Conservation (phyloP, 2,888 invertebrate genomes). For the Boloria euphrosyne region DNA sequence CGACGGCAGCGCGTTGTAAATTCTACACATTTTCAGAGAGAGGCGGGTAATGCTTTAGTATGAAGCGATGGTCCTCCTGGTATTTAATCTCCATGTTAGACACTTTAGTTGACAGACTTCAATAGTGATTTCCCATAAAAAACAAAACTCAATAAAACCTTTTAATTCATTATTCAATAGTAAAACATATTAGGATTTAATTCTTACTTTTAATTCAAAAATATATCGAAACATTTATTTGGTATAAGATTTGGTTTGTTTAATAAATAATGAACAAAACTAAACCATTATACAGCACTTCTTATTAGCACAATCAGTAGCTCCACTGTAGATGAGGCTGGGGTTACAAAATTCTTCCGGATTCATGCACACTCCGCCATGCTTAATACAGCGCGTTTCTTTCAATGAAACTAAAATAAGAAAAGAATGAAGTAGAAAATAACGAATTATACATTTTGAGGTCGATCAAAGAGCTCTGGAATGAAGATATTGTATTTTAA, state of each 20-base stretch:
- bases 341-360: slow-evolving; percentile 41
- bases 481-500: neutral
- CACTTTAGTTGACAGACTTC: no score
- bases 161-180: no score
- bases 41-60: no score
- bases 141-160: no score
- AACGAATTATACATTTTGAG: no score
- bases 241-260: neutral
- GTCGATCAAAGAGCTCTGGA: neutral
- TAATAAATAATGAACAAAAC: neutral
- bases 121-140: no score
- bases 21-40: no score
- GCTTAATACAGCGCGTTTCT: slow-evolving; percentile 57
- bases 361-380: slow-evolving; percentile 52
- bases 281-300: slow-evolving; percentile 30
- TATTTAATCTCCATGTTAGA: no score
- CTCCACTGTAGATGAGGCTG: slow-evolving; percentile 24
- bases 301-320: slow-evolving; percentile 21
- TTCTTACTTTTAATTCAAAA: neutral
- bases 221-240: neutral
- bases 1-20: no score
- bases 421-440: neutral
- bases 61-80: no score
- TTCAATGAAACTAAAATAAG: slow-evolving; percentile 55
- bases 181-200: no score